phyloP scores from a whole-genome alignment of 2,797 vertebrate genomes.

The Premnoplex brunnescens region DNA sequence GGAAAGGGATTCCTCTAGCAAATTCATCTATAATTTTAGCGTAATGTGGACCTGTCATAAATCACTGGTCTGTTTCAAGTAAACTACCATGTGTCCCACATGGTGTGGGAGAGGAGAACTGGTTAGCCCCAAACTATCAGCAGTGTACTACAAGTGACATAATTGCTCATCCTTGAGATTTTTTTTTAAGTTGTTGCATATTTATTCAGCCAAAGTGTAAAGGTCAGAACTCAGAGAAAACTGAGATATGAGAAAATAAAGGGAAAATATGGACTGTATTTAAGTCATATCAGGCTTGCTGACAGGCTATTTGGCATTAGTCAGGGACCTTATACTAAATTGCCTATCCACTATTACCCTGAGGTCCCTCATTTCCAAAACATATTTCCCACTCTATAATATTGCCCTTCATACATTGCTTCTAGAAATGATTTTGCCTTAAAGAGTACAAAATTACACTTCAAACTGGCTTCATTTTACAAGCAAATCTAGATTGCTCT shows the following conservation, averaged over 20 bases:
- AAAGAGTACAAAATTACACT: not conserved
- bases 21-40: not conserved
- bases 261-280: not conserved
- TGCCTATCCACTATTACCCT: not conserved
- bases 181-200: not conserved
- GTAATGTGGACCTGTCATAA: not conserved
- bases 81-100: fast-evolving
- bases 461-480: not conserved
- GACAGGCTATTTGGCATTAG: not conserved
- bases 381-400: not conserved
- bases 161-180: fast-evolving
- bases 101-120: not conserved
- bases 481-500: not conserved
- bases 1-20: not conserved
- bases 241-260: not conserved
- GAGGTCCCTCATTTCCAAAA: not conserved
- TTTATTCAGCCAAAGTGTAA: not conserved
- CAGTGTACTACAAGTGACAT: not conserved
- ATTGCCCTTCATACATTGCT: not conserved
- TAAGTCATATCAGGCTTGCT: not conserved
- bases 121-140: not conserved
- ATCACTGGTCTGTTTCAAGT: not conserved
- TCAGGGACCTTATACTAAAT: not conserved
- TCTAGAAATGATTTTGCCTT: not conserved
- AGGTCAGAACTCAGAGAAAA: not conserved